Conservation (phyloP, 2,888 invertebrate genomes). For the Conistra vaccinii region DNA sequence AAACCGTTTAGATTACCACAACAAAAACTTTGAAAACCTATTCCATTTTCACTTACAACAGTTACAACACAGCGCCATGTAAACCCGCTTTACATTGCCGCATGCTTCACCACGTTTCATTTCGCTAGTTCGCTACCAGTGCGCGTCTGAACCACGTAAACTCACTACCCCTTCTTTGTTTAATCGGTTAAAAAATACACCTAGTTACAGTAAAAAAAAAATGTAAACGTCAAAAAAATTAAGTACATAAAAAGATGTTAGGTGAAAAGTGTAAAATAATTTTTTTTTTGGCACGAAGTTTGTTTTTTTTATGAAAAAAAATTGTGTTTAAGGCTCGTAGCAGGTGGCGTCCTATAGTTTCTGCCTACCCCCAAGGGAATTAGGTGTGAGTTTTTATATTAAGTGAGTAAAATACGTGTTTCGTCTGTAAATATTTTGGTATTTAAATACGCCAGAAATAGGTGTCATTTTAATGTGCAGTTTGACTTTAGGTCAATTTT, state of each 20-base stretch:
- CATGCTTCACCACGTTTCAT: constrained; percentile 44
- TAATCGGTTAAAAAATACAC: neutral
- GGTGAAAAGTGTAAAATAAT: neutral
- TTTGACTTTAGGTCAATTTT: neutral
- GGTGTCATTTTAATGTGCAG: neutral
- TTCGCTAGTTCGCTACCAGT: constrained; percentile 38
- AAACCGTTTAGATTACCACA: neutral
- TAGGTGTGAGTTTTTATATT: neutral
- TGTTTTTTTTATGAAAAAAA: neutral
- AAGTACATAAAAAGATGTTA: too few relatives aligned
- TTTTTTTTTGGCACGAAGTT: neutral
- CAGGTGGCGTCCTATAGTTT: neutral
- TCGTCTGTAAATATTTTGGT: neutral
- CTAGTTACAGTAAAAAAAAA: neutral
- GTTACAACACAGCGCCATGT: constrained; percentile 64
- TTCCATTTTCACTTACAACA: neutral
- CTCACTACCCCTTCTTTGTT: constrained; percentile 22
- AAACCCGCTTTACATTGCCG: constrained; percentile 57
- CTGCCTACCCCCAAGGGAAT: neutral
- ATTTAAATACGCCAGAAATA: neutral
- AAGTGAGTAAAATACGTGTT: neutral
- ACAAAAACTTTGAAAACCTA: neutral
- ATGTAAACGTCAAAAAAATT: too few relatives aligned
- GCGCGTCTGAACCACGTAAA: constrained; percentile 42
- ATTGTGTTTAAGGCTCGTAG: neutral